Conservation (phyloP, 2,797 vertebrate species). For the Tragelaphus oryx region DNA sequence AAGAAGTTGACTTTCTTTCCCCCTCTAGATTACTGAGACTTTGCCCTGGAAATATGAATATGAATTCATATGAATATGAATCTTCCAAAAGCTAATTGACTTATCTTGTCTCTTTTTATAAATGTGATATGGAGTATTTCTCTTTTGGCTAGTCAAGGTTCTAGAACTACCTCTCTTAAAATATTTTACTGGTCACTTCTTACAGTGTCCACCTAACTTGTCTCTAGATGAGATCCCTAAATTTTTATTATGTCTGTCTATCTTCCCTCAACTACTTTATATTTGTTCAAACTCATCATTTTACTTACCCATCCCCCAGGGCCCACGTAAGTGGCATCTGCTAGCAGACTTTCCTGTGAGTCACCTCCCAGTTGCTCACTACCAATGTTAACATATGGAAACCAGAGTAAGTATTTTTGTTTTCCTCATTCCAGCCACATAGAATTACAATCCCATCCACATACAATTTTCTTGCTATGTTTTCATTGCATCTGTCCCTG, state of each 20-base stretch:
- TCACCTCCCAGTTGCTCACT: not conserved
- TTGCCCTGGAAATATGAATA: not conserved
- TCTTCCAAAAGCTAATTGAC: not conserved
- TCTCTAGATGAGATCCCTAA: not conserved
- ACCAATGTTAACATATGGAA: not conserved
- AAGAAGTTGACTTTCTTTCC: not conserved
- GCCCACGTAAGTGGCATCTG: not conserved
- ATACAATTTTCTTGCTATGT: not conserved
- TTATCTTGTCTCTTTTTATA: not conserved
- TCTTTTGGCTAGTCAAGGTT: not conserved
- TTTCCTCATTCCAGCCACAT: not conserved
- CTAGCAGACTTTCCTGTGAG: not conserved
- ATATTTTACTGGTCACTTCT: not conserved
- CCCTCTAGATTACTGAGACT: not conserved
- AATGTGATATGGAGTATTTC: not conserved
- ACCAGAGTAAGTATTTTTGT: not conserved
- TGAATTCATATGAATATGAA: not conserved
- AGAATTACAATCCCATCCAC: not conserved
- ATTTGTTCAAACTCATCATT: not conserved
- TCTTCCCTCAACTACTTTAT: not conserved
- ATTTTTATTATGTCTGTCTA: not conserved
- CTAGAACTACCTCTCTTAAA: not conserved
- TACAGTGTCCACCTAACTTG: not conserved
- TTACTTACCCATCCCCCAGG: not conserved
- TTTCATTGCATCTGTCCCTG: slow-evolving; percentile 2